Percentiles rank a stretch among this genome's conserved stretches.
Conservation (phyloP, 2,113 vertebrate genomes). For the Recurvirostra avosetta region DNA sequence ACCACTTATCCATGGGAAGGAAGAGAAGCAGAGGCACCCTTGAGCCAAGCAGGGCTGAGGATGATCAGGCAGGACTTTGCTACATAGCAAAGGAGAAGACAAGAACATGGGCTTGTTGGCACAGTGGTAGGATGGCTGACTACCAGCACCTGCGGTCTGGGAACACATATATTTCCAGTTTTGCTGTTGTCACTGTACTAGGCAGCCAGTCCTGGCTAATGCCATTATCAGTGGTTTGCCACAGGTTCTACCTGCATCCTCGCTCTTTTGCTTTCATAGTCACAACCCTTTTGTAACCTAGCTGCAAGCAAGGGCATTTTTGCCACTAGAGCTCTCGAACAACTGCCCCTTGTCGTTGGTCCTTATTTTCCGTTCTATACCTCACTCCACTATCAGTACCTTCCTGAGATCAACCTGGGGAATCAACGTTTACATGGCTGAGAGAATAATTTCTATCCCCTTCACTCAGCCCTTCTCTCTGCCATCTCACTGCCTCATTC, state of each 20-base stretch:
- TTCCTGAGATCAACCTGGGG: background rate
- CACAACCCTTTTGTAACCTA: background rate
- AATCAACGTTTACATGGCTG: accelerated
- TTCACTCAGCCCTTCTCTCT: background rate
- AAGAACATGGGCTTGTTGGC: accelerated
- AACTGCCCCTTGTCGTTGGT: background rate
- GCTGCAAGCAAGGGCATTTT: background rate
- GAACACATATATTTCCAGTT: background rate
- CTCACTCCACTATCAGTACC: background rate
- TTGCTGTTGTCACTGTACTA: background rate
- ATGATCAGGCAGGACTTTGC: background rate
- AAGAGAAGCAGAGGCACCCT: background rate
- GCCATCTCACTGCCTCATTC: background rate
- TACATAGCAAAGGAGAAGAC: background rate
- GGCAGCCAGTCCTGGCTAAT: background rate
- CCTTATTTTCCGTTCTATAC: background rate
- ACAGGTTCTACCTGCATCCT: background rate
- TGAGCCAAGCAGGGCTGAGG: background rate
- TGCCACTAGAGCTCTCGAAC: background rate
- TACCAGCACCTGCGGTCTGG: background rate
- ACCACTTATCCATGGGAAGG: background rate
- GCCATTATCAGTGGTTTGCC: background rate
- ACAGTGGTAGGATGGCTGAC: background rate
- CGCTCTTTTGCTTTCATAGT: background rate
- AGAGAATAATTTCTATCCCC: background rate